Evolutionary conservation across 1,140 invertebrate species (phyloP).

Genomic region (Aporrectodea caliginosa): DNA sequence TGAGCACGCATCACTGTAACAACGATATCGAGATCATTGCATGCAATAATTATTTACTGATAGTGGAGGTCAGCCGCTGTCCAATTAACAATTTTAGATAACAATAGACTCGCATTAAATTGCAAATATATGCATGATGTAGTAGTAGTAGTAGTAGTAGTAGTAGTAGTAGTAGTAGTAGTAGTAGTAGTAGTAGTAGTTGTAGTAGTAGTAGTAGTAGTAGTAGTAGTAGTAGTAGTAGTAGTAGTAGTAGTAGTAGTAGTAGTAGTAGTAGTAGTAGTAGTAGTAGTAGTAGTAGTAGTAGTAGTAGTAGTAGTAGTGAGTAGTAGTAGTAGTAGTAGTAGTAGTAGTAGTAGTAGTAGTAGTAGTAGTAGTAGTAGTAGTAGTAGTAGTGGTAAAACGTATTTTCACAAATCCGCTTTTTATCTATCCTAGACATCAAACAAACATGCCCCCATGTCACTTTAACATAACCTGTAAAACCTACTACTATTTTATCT

Average conservation of each 20-base stretch:
- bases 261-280: conserved; percentile 32
- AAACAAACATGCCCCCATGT: too few species aligned
- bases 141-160: conserved; percentile 30
- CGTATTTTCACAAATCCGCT: too few species aligned
- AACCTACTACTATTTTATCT: too few species aligned
- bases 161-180: conserved; percentile 29
- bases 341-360: conserved; percentile 32
- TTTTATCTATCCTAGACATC: too few species aligned
- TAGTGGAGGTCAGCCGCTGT: too few species aligned
- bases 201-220: conserved; percentile 31
- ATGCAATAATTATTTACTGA: too few species aligned
- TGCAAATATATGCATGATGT: conserved; percentile 3
- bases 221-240: conserved; percentile 32
- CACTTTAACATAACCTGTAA: too few species aligned
- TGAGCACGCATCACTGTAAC: too few species aligned
- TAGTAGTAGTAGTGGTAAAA: background rate
- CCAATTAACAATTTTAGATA: too few species aligned
- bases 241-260: conserved; percentile 32
- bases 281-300: conserved; percentile 32
- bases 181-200: conserved; percentile 29
- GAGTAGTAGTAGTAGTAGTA: conserved; percentile 31
- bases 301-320: conserved; percentile 31
- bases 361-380: conserved; percentile 19
- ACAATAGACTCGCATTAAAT: too few species aligned
- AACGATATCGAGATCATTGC: too few species aligned